Percentiles rank a stretch among this genome's conserved stretches.
These are phyloP conservation scores for Epizoanthus illoricatus DNA, from an alignment of 92 coral and sea anemone species.

Conservation along the genomic window DNA sequence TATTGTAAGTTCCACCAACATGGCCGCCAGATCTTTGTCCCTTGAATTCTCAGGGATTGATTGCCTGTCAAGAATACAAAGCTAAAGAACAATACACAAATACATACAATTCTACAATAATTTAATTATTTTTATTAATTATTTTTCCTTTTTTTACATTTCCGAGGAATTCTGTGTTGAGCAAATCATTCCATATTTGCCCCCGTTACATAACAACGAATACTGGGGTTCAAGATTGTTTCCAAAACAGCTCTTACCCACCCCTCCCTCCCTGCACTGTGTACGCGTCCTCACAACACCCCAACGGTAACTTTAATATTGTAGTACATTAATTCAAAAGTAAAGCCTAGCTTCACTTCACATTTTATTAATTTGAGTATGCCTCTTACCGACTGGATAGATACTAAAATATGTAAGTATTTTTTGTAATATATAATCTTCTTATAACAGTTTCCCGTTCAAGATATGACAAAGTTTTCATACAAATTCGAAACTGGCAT, in stretches of 20 bases:
- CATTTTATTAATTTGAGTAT: constrained; percentile 1
- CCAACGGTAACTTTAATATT: not conserved
- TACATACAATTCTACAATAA: not conserved
- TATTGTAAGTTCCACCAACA: too few species aligned
- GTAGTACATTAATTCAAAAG: not conserved
- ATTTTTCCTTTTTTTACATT: constrained; percentile 16
- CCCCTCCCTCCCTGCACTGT: not conserved
- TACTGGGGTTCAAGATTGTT: not conserved
- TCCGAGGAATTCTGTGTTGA: constrained; percentile 27
- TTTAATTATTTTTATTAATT: constrained; percentile 27
- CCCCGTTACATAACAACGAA: constrained; percentile 19
- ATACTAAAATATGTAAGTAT: constrained; percentile 12
- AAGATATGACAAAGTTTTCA: constrained; percentile 38
- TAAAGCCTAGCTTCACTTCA: not conserved
- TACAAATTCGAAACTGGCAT: not conserved
- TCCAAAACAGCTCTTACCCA: constrained; percentile 2
- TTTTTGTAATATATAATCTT: not conserved
- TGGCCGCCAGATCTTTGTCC: too few species aligned
- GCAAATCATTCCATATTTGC: constrained; percentile 15
- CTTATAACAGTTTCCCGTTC: not conserved
- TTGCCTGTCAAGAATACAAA: too few species aligned
- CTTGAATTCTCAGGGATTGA: too few species aligned
- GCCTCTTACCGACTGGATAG: not conserved
- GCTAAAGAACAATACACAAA: not conserved
- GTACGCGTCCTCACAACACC: not conserved